Base-by-base conservation (phyloP, 2,888 invertebrate genomes). In the Aphidoletes aphidimyza region DNA sequence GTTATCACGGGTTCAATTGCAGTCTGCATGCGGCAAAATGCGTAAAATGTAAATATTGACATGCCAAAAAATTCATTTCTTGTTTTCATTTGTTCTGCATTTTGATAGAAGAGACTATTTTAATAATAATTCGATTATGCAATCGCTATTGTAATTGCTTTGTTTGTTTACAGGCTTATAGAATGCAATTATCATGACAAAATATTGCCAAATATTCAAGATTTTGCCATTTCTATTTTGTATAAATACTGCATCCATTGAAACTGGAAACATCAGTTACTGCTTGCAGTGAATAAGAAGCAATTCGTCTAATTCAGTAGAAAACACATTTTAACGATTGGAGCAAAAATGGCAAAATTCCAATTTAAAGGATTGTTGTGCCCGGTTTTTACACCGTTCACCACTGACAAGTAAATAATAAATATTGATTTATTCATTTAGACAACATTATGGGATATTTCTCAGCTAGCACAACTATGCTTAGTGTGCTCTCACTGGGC, bases 331-430 rank as follows among this genome's bases (percentile, higher is more conserved):
- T 30, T 2, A 6, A 30, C 14, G 30, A 30, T 69, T 69, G 30
- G 69, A 0, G 34, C 34, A 14, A 90, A 89, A 85, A 91, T 92
- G 83, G 89, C 91, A 87, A 92, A 92, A 2, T 88, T 88, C 84
- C 90, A 91, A 92, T 92, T 59, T 37, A 39, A 37, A 54, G 95
- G 95, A 9, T 88, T 94, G 19, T 91, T 94, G 89, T 94, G 93
- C 0, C 95, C 95, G 0, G 94, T 94, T 0, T 94, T 95, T 86
- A 94, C 94, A 0, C 93, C 94, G 0, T 92, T 94, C 84, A 91
- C 92, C 69, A 89, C 92, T 78, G 92, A 94, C 87, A 90, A 89
- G 92, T 92, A 88, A 87, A n/a, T n/a, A n/a, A n/a, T n/a, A n/a
- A n/a, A n/a, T n/a, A n/a, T n/a, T n/a, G n/a, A n/a, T n/a, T n/a